These are phyloP conservation scores for Clarias magur DNA, from an alignment of 2,113 vertebrate genomes.

Conservation along the genomic window DNA sequence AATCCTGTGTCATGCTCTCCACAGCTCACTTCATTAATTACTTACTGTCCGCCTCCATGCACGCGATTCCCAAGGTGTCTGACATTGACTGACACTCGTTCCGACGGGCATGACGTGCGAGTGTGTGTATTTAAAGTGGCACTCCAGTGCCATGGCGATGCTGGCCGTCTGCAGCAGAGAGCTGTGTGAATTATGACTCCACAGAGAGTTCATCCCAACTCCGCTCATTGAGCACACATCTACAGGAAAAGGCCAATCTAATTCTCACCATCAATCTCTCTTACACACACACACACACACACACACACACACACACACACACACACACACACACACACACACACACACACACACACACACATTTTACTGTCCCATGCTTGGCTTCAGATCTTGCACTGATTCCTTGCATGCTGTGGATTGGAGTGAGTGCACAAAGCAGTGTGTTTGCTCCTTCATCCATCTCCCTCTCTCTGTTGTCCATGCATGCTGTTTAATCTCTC, in stretches of 20 bases:
- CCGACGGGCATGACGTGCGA: conserved; percentile 4
- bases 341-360: not conserved
- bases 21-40: conserved; percentile 30
- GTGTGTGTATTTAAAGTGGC: conserved; percentile 36
- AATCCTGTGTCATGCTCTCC: conserved; percentile 22
- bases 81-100: conserved; percentile 34
- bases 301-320: not conserved
- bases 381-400: conserved; percentile 1
- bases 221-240: not conserved
- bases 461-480: conserved; percentile 2
- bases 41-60: conserved; percentile 12
- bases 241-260: conserved; percentile 36
- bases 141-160: conserved; percentile 14
- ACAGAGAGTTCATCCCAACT: not conserved
- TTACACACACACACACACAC: conserved; percentile 9
- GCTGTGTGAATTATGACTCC: conserved; percentile 36
- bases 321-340: not conserved
- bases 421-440: conserved; percentile 13
- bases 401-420: conserved; percentile 2
- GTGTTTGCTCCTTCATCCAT: not conserved
- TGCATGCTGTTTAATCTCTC: conserved; percentile 16
- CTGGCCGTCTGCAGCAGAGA: conserved; percentile 11
- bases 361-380: not conserved
- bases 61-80: conserved; percentile 29
- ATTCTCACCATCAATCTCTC: conserved; percentile 29